Evolutionary conservation across 2,113 vertebrate genomes (phyloP), one percentile per base, ranked within the genome.

Genomic region (Emydocephalus ijimae): DNA sequence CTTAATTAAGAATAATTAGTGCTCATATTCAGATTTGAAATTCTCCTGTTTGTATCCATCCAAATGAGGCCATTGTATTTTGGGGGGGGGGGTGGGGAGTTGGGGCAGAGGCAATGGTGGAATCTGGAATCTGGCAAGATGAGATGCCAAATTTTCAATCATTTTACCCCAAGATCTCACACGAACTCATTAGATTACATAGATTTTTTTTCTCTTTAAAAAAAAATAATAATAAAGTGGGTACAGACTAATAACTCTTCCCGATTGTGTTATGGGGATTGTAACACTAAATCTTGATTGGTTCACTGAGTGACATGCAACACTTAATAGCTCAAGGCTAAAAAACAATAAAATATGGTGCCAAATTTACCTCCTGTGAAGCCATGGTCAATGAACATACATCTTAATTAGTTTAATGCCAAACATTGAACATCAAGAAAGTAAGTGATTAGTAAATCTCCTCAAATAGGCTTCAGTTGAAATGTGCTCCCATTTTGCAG

Each of bases 391-490:
- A 92, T 0, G 0, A 91, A 89, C 93, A 0, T 0, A 39, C 90
- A 95, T 90, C 95, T 94, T 48, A 89, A 5, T 8, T 92, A 90
- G 96, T 95, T 96, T 94, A 96, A 96, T 92, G 50, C 89, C 1
- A 0, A 18, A 2, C 95, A 95, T 96, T 50, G 95, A 93, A 91
- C 88, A 93, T 95, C 90, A 3, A 94, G 59, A 93, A 64, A 89
- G 91, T 93, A 94, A 96, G 91, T 95, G 96, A 96, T 97, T 95
- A 95, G 96, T 96, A 96, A 96, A 96, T 95, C 93, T 90, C 94
- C 91, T 59, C 91, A 93, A 95, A 95, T 90, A 81, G 50, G 0
- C 11, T 55, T 3, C 43, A 69, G 59, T 92, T 50, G 91, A 91
- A 90, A 92, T 93, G 90, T 21, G 59, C 57, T 85, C 91, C 94